Base-by-base conservation (phyloP, 2,113 vertebrate genomes). In the Mirza zaza region DNA sequence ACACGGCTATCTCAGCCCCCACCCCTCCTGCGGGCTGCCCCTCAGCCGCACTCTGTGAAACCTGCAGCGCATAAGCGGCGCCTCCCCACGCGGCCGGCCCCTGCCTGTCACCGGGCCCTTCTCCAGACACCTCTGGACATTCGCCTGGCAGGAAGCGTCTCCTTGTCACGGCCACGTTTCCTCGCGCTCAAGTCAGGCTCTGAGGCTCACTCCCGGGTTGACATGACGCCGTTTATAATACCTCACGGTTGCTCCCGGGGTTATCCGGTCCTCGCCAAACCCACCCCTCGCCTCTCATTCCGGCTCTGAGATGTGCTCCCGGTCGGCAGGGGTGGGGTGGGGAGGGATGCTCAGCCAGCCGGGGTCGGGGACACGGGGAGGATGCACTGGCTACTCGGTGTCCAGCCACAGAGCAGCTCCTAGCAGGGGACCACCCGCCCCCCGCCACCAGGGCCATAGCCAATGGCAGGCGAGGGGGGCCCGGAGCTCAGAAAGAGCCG, bases 121-220 rank as follows among this genome's bases (percentile, higher is more conserved):
- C 95, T 45, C n/a, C 45, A 96, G 88, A 95, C 83, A 79, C 91
- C 90, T 73, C 48, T 70, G 96, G 98, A 94, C 76, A 85, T 91
- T 36, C 94, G 8, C 95, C 96, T 83, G 90, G 91, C 94, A 79
- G 88, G 96, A 98, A 97, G 39, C 11, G 11, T 36, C 96, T 95
- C 95, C 83, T 91, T 18, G 1, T 80, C 96, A 93, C 20, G 59
- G 97, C 42, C 97, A 42, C 63, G 0, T 97, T 97, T 88, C 93
- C 82, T 80, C 91, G 9, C 36, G 65, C 55, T 98, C 91, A 97
- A 90, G 92, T n/a, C 52, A 4, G 85, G 93, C 94, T 93, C 94
- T 70, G 87, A 75, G 65, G 95, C 95, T 93, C 90, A 95, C 89
- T 96, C 97, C 94, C n/a, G 1, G n/a, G 61, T 15, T 96, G 96